Evolutionary conservation across 2,113 vertebrate species (phyloP).

Genomic region (Pelodiscus sinensis): DNA sequence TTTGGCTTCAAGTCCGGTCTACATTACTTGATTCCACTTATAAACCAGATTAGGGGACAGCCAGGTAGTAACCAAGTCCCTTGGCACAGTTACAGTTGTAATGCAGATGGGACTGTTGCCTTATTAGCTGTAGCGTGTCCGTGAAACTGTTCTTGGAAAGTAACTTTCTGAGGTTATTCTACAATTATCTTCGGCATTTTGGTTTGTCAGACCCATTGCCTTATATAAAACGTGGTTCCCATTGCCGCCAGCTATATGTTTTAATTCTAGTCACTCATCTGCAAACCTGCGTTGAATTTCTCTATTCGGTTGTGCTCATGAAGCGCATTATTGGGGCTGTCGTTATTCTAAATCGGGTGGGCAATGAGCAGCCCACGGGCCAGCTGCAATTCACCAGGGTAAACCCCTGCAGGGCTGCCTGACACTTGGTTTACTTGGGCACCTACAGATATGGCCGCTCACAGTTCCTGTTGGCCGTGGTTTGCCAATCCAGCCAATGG

Average conservation of each 20-base stretch:
- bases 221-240: not conserved
- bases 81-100: not conserved
- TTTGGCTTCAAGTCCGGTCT: not conserved
- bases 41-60: not conserved
- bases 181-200: not conserved
- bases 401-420: no score
- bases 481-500: no score
- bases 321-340: constrained; percentile 38
- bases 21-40: not conserved
- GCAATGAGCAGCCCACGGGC: no score
- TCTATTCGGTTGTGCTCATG: constrained; percentile 7
- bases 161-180: not conserved
- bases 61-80: not conserved
- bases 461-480: no score
- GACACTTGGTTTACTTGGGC: no score
- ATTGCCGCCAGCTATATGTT: constrained; percentile 37
- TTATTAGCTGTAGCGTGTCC: not conserved
- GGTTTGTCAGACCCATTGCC: constrained; percentile 16
- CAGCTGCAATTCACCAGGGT: no score
- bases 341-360: constrained; percentile 41
- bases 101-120: not conserved
- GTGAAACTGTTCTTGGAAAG: not conserved
- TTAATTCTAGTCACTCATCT: constrained; percentile 32
- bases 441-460: no score
- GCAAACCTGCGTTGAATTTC: constrained; percentile 60